These are phyloP conservation scores for Microtus pennsylvanicus DNA, from an alignment of 2,113 vertebrate genomes.

Conservation along the genomic window DNA sequence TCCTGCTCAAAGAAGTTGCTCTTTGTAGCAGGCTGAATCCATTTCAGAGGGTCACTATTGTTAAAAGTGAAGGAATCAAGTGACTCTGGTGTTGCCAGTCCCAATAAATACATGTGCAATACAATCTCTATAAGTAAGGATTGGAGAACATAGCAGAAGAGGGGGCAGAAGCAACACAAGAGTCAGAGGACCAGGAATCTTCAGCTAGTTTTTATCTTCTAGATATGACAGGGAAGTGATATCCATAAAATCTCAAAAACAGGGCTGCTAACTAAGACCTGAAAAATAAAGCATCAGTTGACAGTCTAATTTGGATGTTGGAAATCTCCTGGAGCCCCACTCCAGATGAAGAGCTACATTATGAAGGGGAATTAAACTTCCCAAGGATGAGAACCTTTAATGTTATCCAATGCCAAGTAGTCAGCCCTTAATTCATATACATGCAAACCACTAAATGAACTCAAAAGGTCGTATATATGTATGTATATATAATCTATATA, in stretches of 20 bases:
- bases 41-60: not conserved
- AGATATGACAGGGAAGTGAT: not conserved
- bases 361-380: not conserved
- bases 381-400: not conserved
- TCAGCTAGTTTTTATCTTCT: not conserved
- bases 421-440: not conserved
- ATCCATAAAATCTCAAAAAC: not conserved
- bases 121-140: too few relatives aligned
- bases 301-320: not conserved
- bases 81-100: not conserved
- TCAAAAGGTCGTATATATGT: too few relatives aligned
- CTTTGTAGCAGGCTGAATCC: not conserved
- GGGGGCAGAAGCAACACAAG: not conserved
- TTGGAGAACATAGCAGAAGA: not conserved
- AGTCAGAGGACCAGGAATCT: too few relatives aligned
- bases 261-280: not conserved
- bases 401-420: too few relatives aligned
- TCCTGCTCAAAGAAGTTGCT: not conserved
- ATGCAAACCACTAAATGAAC: not conserved
- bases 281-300: not conserved
- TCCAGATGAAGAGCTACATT: not conserved
- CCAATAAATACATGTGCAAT: not conserved
- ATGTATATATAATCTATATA: too few relatives aligned
- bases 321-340: too few relatives aligned
- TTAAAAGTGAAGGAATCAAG: not conserved